These are phyloP conservation scores for Brachionus rubens DNA, from an alignment of 1,140 invertebrate genomes.

Conservation along the genomic window DNA sequence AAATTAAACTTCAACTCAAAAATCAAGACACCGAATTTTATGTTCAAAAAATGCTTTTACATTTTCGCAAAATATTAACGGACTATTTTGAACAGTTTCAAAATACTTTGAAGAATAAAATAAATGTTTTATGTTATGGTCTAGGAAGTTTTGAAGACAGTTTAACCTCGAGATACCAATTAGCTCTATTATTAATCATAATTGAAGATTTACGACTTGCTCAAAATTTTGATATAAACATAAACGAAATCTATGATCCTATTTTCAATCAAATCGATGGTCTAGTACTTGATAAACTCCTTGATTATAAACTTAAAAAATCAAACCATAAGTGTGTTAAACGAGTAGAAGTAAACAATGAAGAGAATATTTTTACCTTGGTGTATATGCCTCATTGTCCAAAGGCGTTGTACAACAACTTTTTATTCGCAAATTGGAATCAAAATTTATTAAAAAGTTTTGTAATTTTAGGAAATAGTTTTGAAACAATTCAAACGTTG, in stretches of 20 bases:
- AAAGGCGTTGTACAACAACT: constrained; percentile 34
- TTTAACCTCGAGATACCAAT: constrained; percentile 14
- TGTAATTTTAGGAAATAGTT: constrained; percentile 22
- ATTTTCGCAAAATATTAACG: background rate
- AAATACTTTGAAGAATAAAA: background rate
- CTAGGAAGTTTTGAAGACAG: constrained; percentile 38
- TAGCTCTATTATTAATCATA: constrained; percentile 20
- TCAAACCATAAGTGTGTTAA: background rate
- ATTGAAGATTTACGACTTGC: background rate
- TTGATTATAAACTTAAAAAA: background rate
- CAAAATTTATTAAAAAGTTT: background rate
- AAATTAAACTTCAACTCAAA: background rate
- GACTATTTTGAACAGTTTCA: background rate
- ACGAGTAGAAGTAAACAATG: background rate
- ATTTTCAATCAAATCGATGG: constrained; percentile 7
- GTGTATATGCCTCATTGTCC: constrained; percentile 40
- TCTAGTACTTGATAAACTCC: background rate
- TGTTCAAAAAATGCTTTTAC: background rate
- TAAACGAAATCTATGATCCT: constrained; percentile 26
- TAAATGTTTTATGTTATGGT: constrained; percentile 37
- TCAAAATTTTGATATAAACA: background rate
- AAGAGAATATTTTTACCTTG: background rate
- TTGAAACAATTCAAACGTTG: background rate
- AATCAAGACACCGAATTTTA: background rate
- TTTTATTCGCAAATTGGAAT: constrained; percentile 24